Evolutionary conservation across 2,888 invertebrate species (phyloP).

Genomic region (Drosophila paramelanica): DNA sequence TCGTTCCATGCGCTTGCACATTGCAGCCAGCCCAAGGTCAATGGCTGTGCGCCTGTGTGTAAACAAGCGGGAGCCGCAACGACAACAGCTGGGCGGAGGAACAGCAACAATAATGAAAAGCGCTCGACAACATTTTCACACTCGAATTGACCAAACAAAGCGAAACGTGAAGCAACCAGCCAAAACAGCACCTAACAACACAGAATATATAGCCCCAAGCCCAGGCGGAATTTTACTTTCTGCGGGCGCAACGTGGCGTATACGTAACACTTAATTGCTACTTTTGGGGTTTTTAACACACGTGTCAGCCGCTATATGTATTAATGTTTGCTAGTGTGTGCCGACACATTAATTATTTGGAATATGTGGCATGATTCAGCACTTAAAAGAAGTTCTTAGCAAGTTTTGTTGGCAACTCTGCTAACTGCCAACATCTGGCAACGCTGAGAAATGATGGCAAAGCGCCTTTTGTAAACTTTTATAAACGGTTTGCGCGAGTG

Average conservation of each 20-base stretch:
- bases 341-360: conserved; percentile 54
- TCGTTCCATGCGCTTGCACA: conserved; percentile 69
- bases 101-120: conserved; percentile 41
- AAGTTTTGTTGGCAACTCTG: conserved; percentile 37
- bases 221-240: conserved; percentile 19
- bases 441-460: conserved; percentile 29
- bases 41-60: conserved; percentile 55
- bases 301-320: too few relatives aligned
- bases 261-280: conserved; percentile 68
- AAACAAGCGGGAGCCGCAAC: conserved; percentile 45
- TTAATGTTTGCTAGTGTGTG: background rate
- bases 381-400: conserved; percentile 50
- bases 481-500: conserved; percentile 19
- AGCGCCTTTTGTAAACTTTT: conserved; percentile 25
- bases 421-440: conserved; percentile 42
- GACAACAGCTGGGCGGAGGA: conserved; percentile 20
- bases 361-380: conserved; percentile 54
- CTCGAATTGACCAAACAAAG: conserved; percentile 80
- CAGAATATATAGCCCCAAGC: conserved; percentile 5
- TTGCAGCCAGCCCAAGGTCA: conserved; percentile 69
- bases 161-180: conserved; percentile 32
- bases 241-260: conserved; percentile 44
- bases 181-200: conserved; percentile 8
- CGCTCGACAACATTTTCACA: conserved; percentile 76
- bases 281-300: conserved; percentile 33